phyloP scores from a whole-genome alignment of 2,797 vertebrate genomes.

The Fundulus diaphanus region DNA sequence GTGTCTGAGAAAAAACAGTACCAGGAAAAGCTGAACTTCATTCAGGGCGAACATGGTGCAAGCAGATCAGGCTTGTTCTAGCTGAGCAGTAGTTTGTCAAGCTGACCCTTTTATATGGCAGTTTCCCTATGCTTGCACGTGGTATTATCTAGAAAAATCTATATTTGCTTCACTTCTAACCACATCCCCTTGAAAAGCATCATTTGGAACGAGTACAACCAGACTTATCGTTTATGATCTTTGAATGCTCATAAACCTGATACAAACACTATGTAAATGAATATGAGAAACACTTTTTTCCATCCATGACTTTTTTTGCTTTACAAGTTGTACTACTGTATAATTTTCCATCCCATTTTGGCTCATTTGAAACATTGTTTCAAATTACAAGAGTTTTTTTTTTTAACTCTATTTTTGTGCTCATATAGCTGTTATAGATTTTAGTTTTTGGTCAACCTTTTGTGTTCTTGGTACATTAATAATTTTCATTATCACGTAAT shows the following conservation, averaged over 20 bases:
- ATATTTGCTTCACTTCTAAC: neutral
- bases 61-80: neutral
- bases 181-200: neutral
- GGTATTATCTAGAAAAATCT: neutral
- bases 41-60: slow-evolving; percentile 34
- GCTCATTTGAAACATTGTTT: neutral
- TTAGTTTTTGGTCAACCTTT: too few relatives aligned
- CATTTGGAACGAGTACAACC: neutral
- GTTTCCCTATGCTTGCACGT: fast-evolving
- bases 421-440: too few relatives aligned
- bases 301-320: neutral
- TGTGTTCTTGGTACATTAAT: too few relatives aligned
- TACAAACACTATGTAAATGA: neutral
- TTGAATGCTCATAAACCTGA: neutral
- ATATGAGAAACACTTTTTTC: neutral
- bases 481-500: too few relatives aligned
- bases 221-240: neutral
- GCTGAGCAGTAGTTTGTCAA: neutral
- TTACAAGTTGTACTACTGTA: neutral
- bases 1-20: slow-evolving; percentile 26
- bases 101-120: slow-evolving; percentile 8
- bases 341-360: neutral
- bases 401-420: too few relatives aligned
- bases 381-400: too few relatives aligned
- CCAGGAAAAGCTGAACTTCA: slow-evolving; percentile 6